These are phyloP conservation scores for Helicoverpa zea DNA, from an alignment of 1,140 invertebrate genomes.

Conservation along the genomic window DNA sequence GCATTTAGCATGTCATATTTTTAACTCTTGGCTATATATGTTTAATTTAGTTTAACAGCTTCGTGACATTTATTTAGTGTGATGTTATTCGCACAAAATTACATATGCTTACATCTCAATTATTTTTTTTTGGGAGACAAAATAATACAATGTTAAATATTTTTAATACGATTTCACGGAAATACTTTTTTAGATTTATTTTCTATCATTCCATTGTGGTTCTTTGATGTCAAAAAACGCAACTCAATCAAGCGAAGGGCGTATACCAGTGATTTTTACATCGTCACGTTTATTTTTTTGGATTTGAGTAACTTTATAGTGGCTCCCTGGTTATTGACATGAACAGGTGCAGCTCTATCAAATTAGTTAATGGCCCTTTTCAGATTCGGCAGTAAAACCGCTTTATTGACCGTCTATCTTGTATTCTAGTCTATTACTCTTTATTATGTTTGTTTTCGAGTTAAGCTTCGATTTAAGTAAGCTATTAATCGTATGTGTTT, in stretches of 20 bases:
- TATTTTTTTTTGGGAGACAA: no score
- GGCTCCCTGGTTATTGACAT: conserved; percentile 14
- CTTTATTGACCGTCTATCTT: conserved; percentile 30
- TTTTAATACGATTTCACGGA: no score
- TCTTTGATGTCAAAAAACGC: background rate
- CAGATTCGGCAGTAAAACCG: conserved; percentile 23
- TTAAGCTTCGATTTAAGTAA: conserved; percentile 30
- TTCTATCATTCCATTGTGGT: background rate
- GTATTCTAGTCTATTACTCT: conserved; percentile 38
- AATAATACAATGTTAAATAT: no score
- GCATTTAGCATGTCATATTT: no score
- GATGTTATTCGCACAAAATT: background rate
- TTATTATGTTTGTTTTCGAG: conserved; percentile 41
- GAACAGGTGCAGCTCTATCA: conserved; percentile 31
- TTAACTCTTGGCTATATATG: no score
- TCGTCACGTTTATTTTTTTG: conserved; percentile 20
- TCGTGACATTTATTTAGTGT: conserved; percentile 6
- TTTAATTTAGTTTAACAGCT: background rate
- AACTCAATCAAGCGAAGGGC: background rate
- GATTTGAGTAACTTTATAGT: conserved; percentile 33
- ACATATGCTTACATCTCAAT: no score
- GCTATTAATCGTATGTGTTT: conserved; percentile 20
- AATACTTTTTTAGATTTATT: no score
- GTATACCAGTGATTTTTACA: background rate
- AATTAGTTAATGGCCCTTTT: conserved; percentile 47